A percentile compares a stretch with the other conserved stretches of the same genome.
These are phyloP conservation scores for Sicus ferrugineus DNA, from an alignment of 2,888 invertebrate species.

Conservation along the genomic window DNA sequence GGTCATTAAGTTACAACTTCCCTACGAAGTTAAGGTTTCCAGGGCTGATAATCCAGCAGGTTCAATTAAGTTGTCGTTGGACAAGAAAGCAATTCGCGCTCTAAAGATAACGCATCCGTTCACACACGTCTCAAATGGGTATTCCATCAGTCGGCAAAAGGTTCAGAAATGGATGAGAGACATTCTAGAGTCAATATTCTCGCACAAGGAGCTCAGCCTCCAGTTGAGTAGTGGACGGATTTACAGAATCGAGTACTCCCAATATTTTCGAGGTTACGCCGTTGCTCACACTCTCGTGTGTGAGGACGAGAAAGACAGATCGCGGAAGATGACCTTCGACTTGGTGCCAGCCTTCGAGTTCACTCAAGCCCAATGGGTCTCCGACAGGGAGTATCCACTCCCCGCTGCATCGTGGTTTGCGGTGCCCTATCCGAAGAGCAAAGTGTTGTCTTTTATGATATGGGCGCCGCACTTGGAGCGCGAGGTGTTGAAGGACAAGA, in stretches of 20 bases:
- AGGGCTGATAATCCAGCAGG: constrained; percentile 33
- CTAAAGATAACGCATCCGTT: background rate
- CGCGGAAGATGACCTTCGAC: constrained; percentile 48
- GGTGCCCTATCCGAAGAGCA: constrained; percentile 44
- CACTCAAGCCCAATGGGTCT: constrained; percentile 37
- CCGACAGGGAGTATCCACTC: background rate
- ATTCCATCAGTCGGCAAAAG: constrained; percentile 40
- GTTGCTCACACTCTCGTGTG: constrained; percentile 53
- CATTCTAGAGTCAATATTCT: constrained; percentile 38
- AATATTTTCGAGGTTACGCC: constrained; percentile 35
- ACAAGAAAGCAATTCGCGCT: background rate
- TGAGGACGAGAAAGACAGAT: constrained; percentile 15
- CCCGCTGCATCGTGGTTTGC: constrained; percentile 47
- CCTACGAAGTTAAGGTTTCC: constrained; percentile 29
- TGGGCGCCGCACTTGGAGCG: constrained; percentile 49
- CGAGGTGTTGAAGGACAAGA: constrained; percentile 40
- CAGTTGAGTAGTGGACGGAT: background rate
- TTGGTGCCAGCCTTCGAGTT: constrained; percentile 53
- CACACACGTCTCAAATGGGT: background rate
- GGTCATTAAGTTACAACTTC: constrained; percentile 42
- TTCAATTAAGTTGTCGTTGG: constrained; percentile 5
- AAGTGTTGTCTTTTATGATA: constrained; percentile 41
- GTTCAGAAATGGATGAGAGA: constrained; percentile 50
- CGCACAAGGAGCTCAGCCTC: background rate
- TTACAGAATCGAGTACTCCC: constrained; percentile 40